Evolutionary conservation across 2,113 vertebrate genomes (phyloP).

Genomic region (Rhinopomastus cyanomelas): DNA sequence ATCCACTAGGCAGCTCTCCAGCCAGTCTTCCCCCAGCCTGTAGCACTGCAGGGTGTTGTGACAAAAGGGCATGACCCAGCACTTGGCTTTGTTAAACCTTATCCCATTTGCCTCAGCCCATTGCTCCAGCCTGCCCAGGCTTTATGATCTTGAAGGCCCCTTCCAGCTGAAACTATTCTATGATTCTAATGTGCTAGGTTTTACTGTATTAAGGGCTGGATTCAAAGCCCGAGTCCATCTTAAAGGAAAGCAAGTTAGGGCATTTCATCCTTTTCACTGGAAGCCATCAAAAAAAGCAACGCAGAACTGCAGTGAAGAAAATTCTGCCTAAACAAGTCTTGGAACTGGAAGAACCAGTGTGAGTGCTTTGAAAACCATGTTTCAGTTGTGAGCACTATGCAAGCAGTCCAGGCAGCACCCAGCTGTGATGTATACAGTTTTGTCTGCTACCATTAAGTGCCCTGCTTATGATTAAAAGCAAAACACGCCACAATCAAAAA

Average conservation of each 20-base stretch:
- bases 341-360: conserved; percentile 19
- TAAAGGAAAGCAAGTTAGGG: background rate
- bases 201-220: background rate
- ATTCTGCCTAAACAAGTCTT: conserved; percentile 20
- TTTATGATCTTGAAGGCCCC: no score
- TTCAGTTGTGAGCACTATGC: background rate
- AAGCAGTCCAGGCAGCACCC: background rate
- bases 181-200: background rate
- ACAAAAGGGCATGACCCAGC: no score
- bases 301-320: background rate
- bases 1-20: no score
- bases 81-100: no score
- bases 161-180: no score
- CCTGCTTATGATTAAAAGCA: background rate
- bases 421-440: background rate
- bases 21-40: no score
- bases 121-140: no score
- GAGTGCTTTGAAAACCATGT: background rate
- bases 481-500: background rate
- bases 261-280: background rate
- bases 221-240: background rate
- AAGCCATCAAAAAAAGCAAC: background rate
- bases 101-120: no score
- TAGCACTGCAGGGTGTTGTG: no score
- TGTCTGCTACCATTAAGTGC: background rate